Evolutionary conservation across 1,140 invertebrate species (phyloP).

Genomic region (Nautilus pompilius): DNA sequence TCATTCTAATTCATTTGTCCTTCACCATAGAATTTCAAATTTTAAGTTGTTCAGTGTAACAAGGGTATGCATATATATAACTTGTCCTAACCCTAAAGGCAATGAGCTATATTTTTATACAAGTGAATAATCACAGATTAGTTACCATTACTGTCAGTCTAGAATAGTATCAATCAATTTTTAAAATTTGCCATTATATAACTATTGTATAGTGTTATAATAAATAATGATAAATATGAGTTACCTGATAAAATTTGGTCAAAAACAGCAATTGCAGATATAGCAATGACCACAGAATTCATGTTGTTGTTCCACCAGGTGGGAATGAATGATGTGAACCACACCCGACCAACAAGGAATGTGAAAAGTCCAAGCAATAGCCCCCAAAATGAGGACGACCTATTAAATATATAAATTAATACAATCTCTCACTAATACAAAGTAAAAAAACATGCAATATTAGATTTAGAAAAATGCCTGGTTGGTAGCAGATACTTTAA

Average conservation of each 20-base stretch:
- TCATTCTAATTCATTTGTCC: too few species aligned
- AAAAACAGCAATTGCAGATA: conserved; percentile 35
- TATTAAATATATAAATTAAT: conserved; percentile 9
- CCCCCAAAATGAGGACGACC: conserved; percentile 44
- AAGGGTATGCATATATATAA: background rate
- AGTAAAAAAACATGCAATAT: too few species aligned
- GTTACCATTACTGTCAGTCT: background rate
- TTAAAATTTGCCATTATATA: background rate
- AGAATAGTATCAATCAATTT: background rate
- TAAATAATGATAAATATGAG: background rate
- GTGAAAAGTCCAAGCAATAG: conserved; percentile 44
- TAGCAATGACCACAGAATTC: conserved; percentile 43
- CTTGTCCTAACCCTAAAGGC: background rate
- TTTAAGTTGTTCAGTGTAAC: too few species aligned
- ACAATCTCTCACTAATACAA: too few species aligned
- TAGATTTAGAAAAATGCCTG: too few species aligned
- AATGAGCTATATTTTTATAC: background rate
- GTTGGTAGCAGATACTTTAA: too few species aligned
- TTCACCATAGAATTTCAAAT: too few species aligned
- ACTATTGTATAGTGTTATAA: background rate
- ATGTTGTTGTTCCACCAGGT: conserved; percentile 44
- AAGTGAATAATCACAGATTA: background rate
- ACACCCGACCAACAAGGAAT: conserved; percentile 42
- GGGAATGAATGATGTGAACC: conserved; percentile 49
- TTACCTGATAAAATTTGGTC: conserved; percentile 47